These are phyloP conservation scores for Bactericera cockerelli DNA, from an alignment of 1,140 invertebrate genomes.

Conservation along the genomic window DNA sequence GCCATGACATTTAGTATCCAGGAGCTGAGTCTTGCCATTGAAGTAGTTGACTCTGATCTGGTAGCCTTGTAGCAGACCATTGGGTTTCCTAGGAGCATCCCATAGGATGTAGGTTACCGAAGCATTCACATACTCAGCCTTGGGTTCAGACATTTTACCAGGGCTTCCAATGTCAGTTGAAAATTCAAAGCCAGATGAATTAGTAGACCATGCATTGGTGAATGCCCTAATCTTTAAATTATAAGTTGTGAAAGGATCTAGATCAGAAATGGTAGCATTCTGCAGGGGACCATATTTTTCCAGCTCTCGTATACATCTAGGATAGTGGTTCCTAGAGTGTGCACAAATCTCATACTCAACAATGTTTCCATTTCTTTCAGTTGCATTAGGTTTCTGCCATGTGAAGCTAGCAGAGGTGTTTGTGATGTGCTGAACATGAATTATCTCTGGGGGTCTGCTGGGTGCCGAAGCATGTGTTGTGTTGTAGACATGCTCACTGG, in stretches of 20 bases:
- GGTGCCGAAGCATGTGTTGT: constrained; percentile 59
- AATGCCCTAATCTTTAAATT: not conserved
- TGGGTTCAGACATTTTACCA: not conserved
- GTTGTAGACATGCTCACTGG: constrained; percentile 46
- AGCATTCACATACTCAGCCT: not conserved
- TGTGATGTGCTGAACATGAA: constrained; percentile 42
- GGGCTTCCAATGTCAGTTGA: not conserved
- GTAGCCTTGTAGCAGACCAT: constrained; percentile 58
- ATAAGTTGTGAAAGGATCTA: not conserved
- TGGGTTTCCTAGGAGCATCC: constrained; percentile 46
- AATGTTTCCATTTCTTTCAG: constrained; percentile 6
- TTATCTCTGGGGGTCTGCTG: constrained; percentile 33
- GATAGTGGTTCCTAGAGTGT: not conserved
- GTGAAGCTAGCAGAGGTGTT: constrained; percentile 45
- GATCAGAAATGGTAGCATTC: not conserved
- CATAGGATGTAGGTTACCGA: constrained; percentile 31
- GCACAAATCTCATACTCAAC: not conserved
- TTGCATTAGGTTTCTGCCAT: not conserved
- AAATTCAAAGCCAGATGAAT: not conserved
- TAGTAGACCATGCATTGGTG: not conserved
- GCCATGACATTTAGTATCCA: not conserved
- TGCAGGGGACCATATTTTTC: not conserved
- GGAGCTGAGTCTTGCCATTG: not conserved
- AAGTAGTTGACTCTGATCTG: constrained; percentile 31
- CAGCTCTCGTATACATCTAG: not conserved